Evolutionary conservation across 2,888 invertebrate genomes (phyloP).

Genomic region (Dryobota labecula): DNA sequence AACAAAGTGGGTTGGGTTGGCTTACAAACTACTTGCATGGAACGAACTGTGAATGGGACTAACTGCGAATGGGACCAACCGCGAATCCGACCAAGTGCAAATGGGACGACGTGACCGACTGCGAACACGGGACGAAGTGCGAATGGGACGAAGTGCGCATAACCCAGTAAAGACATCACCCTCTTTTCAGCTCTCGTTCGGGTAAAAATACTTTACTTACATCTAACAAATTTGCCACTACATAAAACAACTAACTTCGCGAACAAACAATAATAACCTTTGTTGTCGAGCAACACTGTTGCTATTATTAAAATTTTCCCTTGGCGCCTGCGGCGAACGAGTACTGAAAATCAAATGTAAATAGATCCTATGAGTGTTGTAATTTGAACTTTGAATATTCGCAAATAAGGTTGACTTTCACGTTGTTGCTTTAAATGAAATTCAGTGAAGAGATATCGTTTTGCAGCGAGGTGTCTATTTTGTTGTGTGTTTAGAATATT

Average conservation of each 20-base stretch:
- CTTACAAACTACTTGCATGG: too few species aligned
- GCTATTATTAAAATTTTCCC: slow-evolving; percentile 58
- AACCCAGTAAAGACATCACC: slow-evolving; percentile 11
- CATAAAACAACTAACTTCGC: slow-evolving; percentile 43
- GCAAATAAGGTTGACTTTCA: slow-evolving; percentile 9
- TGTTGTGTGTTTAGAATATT: slow-evolving; percentile 49
- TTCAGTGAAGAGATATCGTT: slow-evolving; percentile 42
- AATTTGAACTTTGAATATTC: slow-evolving; percentile 36
- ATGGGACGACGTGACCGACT: too few species aligned
- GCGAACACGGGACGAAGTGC: too few species aligned
- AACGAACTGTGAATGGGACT: too few species aligned
- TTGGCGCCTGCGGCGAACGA: slow-evolving; percentile 26
- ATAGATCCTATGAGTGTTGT: slow-evolving; percentile 6
- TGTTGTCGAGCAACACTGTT: slow-evolving; percentile 39
- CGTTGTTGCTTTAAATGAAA: slow-evolving; percentile 33
- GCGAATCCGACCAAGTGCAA: too few species aligned
- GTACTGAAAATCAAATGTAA: slow-evolving; percentile 50
- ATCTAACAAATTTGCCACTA: slow-evolving; percentile 41
- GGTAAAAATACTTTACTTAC: slow-evolving; percentile 31
- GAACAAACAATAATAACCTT: slow-evolving; percentile 60
- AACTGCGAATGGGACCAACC: too few species aligned
- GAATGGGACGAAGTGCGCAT: too few species aligned
- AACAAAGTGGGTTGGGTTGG: too few species aligned
- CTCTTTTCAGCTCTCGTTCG: slow-evolving; percentile 2
- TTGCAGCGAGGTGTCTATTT: slow-evolving; percentile 56